A percentile compares a stretch with the other conserved stretches of the same genome.
phyloP scores from a whole-genome alignment of 1,140 invertebrate genomes.

The Phymastichus coffea region DNA sequence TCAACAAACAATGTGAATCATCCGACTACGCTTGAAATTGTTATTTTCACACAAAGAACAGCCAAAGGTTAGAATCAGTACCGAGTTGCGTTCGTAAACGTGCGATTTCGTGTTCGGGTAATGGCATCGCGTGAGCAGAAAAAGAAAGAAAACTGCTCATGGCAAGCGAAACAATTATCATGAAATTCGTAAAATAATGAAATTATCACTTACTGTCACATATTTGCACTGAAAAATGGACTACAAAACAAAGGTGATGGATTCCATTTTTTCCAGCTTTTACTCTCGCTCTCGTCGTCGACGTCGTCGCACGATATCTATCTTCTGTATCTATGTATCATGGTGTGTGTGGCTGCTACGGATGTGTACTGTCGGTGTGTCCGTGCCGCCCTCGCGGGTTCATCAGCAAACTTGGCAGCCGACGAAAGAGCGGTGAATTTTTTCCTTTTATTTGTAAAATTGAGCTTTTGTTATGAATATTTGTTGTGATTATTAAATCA shows the following conservation, averaged over 20 bases:
- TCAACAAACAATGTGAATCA: not conserved
- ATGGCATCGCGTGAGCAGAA: not conserved
- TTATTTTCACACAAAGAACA: not conserved
- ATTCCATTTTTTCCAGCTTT: conserved; percentile 22
- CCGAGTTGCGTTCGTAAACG: conserved; percentile 4
- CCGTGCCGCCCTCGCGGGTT: conserved; percentile 34
- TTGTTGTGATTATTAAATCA: too few species aligned
- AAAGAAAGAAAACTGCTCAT: not conserved
- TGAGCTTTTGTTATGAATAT: too few species aligned
- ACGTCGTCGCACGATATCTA: not conserved
- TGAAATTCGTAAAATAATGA: not conserved
- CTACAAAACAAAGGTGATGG: conserved; percentile 38
- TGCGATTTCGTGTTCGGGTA: conserved; percentile 2
- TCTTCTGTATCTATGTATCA: not conserved
- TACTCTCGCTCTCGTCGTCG: not conserved
- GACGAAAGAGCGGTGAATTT: too few species aligned
- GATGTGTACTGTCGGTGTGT: conserved; percentile 12
- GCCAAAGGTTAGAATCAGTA: conserved; percentile 21
- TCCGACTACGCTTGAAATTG: not conserved
- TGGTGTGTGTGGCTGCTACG: not conserved
- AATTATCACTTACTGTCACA: conserved; percentile 42
- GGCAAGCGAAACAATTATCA: not conserved
- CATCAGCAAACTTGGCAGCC: conserved; percentile 2
- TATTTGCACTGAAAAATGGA: conserved; percentile 37
- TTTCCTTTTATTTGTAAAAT: too few species aligned